Percentiles rank a stretch among this genome's conserved stretches.
These are phyloP conservation scores for Eupithecia centaureata DNA, from an alignment of 2,888 invertebrate genomes.

Conservation along the genomic window DNA sequence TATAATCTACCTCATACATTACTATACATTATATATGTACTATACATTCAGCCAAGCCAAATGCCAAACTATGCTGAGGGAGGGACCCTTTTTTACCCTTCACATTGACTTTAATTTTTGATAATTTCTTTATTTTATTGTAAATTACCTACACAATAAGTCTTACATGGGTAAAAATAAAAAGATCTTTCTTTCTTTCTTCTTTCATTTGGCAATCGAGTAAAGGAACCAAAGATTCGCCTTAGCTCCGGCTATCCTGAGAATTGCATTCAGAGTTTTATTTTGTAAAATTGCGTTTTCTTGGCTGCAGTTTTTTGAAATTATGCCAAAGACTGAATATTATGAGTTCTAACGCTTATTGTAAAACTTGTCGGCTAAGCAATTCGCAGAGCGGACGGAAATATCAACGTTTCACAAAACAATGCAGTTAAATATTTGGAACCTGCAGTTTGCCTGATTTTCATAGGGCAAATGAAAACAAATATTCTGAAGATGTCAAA, in stretches of 20 bases:
- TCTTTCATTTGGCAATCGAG: too few species aligned
- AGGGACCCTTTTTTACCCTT: too few species aligned
- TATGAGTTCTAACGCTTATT: constrained; percentile 1
- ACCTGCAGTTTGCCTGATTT: background rate
- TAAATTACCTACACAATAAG: too few species aligned
- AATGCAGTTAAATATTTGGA: background rate
- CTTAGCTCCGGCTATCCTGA: background rate
- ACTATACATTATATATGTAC: too few species aligned
- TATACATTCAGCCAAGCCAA: too few species aligned
- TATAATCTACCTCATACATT: too few species aligned
- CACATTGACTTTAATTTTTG: too few species aligned
- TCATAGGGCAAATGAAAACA: background rate
- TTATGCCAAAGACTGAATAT: constrained; percentile 4
- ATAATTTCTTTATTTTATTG: too few species aligned
- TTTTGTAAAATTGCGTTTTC: background rate
- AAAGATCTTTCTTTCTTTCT: too few species aligned
- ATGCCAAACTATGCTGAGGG: too few species aligned
- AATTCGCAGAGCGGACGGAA: background rate
- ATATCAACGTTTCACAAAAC: constrained; percentile 4
- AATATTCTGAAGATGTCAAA: background rate
- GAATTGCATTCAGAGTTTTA: background rate
- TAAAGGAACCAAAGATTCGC: background rate
- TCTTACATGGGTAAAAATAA: too few species aligned
- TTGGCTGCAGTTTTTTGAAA: constrained; percentile 3
- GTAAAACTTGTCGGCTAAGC: background rate